Percentiles rank a stretch among this genome's conserved stretches.
phyloP scores from a whole-genome alignment of 1,140 invertebrate genomes.

The Saccostrea echinata region DNA sequence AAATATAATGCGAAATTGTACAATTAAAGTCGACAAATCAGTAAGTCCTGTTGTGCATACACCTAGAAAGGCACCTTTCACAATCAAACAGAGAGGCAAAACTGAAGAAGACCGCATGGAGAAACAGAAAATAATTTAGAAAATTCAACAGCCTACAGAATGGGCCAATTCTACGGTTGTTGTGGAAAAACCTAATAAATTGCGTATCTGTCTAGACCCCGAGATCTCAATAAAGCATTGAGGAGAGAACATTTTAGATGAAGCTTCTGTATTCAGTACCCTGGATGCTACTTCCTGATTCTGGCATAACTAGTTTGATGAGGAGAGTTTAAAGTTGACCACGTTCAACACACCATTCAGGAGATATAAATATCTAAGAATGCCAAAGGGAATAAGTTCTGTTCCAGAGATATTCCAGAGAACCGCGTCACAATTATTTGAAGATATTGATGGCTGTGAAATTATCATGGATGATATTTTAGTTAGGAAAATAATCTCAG shows the following conservation, averaged over 20 bases:
- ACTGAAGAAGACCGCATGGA: not conserved
- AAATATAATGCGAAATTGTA: not conserved
- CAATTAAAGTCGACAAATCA: not conserved
- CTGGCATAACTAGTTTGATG: conserved; percentile 67
- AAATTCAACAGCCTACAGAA: no score
- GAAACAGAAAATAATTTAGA: not conserved
- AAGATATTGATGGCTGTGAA: conserved; percentile 70
- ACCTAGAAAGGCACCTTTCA: not conserved
- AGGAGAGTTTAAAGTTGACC: conserved; percentile 55
- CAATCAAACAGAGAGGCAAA: not conserved
- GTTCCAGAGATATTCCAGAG: conserved; percentile 65
- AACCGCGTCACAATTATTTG: conserved; percentile 68
- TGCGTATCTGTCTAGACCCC: conserved; percentile 61
- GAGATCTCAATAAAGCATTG: conserved; percentile 58
- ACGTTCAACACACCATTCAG: conserved; percentile 46
- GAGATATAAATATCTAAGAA: not conserved
- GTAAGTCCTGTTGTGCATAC: conserved; percentile 5
- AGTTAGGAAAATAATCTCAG: conserved; percentile 49
- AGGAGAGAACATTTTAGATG: conserved; percentile 40
- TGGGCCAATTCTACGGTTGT: conserved; percentile 57
- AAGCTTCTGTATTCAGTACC: no score
- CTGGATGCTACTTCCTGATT: conserved; percentile 69
- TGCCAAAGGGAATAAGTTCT: conserved; percentile 48
- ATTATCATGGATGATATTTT: conserved; percentile 77
- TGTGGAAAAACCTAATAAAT: conserved; percentile 60